Conservation (phyloP, 2,113 vertebrate species). For the Dicerorhinus sumatrensis region DNA sequence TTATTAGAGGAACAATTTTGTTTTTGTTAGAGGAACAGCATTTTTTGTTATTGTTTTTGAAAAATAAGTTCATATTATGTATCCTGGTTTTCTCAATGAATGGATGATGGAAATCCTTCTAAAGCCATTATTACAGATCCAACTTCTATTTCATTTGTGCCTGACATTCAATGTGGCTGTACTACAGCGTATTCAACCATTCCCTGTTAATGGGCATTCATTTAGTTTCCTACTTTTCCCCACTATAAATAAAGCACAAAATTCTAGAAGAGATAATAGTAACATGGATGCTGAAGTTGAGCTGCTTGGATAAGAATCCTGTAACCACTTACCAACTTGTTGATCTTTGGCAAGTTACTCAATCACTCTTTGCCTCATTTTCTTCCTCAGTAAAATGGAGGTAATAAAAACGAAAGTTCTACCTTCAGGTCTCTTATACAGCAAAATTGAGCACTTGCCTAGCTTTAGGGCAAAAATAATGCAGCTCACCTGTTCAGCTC, state of each 20-base stretch:
- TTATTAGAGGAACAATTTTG: no score
- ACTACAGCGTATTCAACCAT: background rate
- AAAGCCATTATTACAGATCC: background rate
- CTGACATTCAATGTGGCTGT: background rate
- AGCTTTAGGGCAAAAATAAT: background rate
- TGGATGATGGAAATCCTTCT: background rate
- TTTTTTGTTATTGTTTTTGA: slow-evolving; percentile 27
- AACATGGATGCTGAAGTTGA: background rate
- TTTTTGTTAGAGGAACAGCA: background rate
- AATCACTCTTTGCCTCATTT: background rate
- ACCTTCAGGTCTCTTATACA: background rate
- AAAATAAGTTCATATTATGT: background rate
- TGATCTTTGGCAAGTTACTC: background rate
- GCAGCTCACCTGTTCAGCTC: background rate
- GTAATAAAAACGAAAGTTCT: background rate
- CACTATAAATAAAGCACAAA: background rate
- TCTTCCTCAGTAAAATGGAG: background rate
- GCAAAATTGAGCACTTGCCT: background rate
- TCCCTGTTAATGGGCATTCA: background rate
- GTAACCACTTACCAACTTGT: background rate
- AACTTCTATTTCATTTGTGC: background rate
- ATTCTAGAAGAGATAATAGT: background rate
- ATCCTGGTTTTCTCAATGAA: background rate
- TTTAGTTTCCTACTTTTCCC: background rate
- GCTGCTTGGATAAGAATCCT: background rate